Evolutionary conservation across 2,113 vertebrate genomes (phyloP), one percentile per base, ranked within the genome.

Genomic region (Leptosomus discolor): DNA sequence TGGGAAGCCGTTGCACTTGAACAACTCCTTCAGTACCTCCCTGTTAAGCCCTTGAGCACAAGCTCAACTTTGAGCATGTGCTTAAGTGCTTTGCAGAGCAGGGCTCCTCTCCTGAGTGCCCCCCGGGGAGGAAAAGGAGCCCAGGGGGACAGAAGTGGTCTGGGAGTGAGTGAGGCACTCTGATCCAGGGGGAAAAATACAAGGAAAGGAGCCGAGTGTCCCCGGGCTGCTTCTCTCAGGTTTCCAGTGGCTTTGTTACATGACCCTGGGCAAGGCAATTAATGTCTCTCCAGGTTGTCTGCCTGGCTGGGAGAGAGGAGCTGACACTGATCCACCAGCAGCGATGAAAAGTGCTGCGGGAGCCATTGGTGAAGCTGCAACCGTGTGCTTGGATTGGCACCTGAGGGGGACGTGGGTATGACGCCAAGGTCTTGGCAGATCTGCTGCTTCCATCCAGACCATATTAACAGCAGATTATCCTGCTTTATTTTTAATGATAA

Each of bases 341-440:
- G 39, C 0, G 3, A 15, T 51, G 50, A 19, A 7, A 9, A 17
- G 57, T 6, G 37, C 56, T 67, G 60, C 0, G 2, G 45, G 63
- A 85, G 37, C 24, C 68, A 36, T 7, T 5, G 37, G 41, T 19
- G 79, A 46, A 57, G 32, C 29, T 5, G 1, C 50, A 73, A 0
- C 32, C 2, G 1, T 2, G 6, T 23, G 23, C 71, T 75, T 5
- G 29, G 56, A 5, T 19, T 43, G 50, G 39, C 39, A 36, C 18
- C 16, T 11, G 21, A 19, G 48, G 34, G 45, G 6, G 9, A 14
- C 0, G 0, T 2, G 39, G 54, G 14, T 32, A 30, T 29, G n/a
- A 4, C 15, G 43, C 26, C 0, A 0, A 13, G 43, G n/a, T 43
- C 18, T 21, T 6, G 29, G 81, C 32, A 63, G 24, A 2, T 4